phyloP scores from a whole-genome alignment of 2,888 invertebrate species.

The Onchidella celtica region DNA sequence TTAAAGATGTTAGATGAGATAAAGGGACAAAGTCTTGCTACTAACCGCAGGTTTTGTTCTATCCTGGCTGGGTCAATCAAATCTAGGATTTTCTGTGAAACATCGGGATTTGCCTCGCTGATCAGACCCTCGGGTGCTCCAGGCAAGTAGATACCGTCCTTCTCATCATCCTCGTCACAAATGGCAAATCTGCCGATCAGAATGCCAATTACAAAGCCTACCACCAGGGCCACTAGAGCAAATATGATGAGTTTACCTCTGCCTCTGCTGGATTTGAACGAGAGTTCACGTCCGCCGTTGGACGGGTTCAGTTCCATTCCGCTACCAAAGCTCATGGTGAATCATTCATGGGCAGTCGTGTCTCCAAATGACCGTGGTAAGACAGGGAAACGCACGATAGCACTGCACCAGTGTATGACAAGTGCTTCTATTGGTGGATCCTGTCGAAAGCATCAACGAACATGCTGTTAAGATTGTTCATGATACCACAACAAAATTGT shows the following conservation, averaged over 20 bases:
- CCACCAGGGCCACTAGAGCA: not conserved
- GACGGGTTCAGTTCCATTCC: no score
- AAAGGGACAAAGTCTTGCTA: not conserved
- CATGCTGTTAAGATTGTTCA: no score
- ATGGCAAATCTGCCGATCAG: constrained; percentile 36
- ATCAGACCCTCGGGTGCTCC: constrained; percentile 28
- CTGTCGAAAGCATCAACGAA: no score
- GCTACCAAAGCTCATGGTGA: no score
- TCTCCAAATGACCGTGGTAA: no score
- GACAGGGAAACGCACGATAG: no score
- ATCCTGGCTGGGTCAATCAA: constrained; percentile 16
- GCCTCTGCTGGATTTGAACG: not conserved
- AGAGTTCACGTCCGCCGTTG: not conserved
- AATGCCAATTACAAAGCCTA: constrained; percentile 35
- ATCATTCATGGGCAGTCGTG: no score
- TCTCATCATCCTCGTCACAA: not conserved
- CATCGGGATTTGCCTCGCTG: constrained; percentile 21
- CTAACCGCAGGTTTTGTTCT: constrained; percentile 35
- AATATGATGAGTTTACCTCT: not conserved
- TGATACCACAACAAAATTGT: no score
- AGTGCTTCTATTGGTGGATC: no score
- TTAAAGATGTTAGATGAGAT: no score
- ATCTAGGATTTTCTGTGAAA: constrained; percentile 30
- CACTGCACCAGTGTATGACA: no score
- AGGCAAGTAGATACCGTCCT: constrained; percentile 26